Evolutionary conservation across 2,888 invertebrate genomes (phyloP).

Genomic region (Drosophila parthenogenetica): DNA sequence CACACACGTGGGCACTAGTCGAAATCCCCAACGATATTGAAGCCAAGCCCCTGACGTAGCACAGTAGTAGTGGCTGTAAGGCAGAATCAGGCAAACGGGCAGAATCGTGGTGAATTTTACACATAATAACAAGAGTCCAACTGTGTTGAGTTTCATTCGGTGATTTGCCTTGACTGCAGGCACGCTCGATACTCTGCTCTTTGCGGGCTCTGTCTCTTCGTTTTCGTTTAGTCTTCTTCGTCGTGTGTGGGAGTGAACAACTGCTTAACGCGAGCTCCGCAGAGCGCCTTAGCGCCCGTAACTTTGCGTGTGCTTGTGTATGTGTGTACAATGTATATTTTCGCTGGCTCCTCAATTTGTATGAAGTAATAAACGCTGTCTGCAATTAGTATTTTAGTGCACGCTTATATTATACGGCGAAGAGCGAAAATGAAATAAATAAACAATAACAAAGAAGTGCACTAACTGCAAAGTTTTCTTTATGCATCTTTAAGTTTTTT

Average conservation of each 20-base stretch:
- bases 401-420: conserved; percentile 8
- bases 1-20: conserved; percentile 45
- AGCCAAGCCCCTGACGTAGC: conserved; percentile 52
- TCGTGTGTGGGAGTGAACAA: conserved; percentile 68
- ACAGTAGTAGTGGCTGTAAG: conserved; percentile 28
- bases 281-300: conserved; percentile 41
- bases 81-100: conserved; percentile 44
- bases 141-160: conserved; percentile 53
- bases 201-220: conserved; percentile 9
- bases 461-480: conserved; percentile 15
- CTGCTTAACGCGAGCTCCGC: conserved; percentile 30
- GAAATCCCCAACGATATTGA: conserved; percentile 47
- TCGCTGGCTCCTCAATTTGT: conserved; percentile 67
- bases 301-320: conserved; percentile 49
- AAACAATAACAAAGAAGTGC: conserved; percentile 51
- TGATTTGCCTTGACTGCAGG: conserved; percentile 20
- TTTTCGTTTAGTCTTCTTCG: conserved; percentile 50
- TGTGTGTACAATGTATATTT: conserved; percentile 49
- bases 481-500: conserved; percentile 42
- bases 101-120: conserved; percentile 42
- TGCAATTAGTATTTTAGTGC: conserved; percentile 68
- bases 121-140: conserved; percentile 21
- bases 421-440: conserved; percentile 14
- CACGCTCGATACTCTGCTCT: neutral
- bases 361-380: conserved; percentile 72